A percentile compares a stretch with the other conserved stretches of the same genome.
Evolutionary conservation across 2,888 invertebrate genomes (phyloP).

Genomic region (Drosophila fulvimacula): DNA sequence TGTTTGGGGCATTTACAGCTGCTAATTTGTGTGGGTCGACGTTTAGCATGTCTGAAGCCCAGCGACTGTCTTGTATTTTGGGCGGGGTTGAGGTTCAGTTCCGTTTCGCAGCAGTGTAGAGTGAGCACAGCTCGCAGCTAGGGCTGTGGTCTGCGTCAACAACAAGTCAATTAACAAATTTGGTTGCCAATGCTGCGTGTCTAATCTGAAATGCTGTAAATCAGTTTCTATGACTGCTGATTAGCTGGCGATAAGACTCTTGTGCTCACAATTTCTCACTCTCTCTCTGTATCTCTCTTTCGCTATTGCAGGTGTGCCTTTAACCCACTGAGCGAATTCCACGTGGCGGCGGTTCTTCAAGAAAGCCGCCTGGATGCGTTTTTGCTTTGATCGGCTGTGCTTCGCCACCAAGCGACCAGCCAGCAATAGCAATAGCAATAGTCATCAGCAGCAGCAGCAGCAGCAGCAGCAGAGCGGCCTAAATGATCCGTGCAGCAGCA

Average conservation of each 20-base stretch:
- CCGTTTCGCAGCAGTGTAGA: neutral
- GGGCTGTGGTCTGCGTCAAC: slow-evolving; percentile 21
- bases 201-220: slow-evolving; percentile 18
- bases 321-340: slow-evolving; percentile 62
- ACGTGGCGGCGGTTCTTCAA: slow-evolving; percentile 76
- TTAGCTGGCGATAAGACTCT: slow-evolving; percentile 20
- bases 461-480: slow-evolving; percentile 41
- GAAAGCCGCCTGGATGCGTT: slow-evolving; percentile 93
- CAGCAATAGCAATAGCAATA: slow-evolving; percentile 68
- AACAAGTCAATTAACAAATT: slow-evolving; percentile 46
- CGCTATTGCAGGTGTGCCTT: slow-evolving; percentile 71
- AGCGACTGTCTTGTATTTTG: slow-evolving; percentile 42
- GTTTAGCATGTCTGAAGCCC: slow-evolving; percentile 47
- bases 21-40: slow-evolving; percentile 52
- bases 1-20: slow-evolving; percentile 11
- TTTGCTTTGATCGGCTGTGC: slow-evolving; percentile 95
- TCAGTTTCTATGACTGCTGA: slow-evolving; percentile 15
- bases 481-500: slow-evolving; percentile 44
- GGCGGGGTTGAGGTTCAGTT: slow-evolving; percentile 19
- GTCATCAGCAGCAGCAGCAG: slow-evolving; percentile 32
- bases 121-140: neutral
- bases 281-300: neutral
- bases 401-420: slow-evolving; percentile 94
- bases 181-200: slow-evolving; percentile 6
- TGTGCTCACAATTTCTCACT: slow-evolving; percentile 5